Evolutionary conservation across 1,140 invertebrate genomes (phyloP).

Genomic region (Brachionus koreanus): DNA sequence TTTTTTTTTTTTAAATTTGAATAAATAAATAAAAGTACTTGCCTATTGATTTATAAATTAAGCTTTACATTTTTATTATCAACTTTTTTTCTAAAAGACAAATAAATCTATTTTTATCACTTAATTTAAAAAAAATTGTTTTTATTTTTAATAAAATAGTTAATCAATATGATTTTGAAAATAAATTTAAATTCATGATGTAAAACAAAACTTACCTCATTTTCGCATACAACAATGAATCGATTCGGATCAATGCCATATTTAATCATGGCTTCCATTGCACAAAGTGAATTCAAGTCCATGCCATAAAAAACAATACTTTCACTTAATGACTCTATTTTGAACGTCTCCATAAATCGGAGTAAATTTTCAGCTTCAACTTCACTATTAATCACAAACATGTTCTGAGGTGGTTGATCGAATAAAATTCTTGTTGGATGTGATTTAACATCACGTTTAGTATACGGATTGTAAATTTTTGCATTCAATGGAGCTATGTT

Average conservation of each 20-base stretch:
- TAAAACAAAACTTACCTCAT: background rate
- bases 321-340: background rate
- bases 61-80: too few relatives aligned
- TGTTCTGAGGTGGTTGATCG: conserved; percentile 51
- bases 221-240: background rate
- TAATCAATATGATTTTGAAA: background rate
- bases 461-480: conserved; percentile 46
- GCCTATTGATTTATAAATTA: too few relatives aligned
- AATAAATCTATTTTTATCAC: too few relatives aligned
- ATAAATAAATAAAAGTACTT: too few relatives aligned
- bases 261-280: conserved; percentile 5
- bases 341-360: conserved; percentile 50
- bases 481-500: conserved; percentile 50
- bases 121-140: too few relatives aligned
- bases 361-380: conserved; percentile 54
- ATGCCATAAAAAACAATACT: conserved; percentile 36
- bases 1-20: too few relatives aligned
- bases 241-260: background rate
- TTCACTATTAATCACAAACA: conserved; percentile 55
- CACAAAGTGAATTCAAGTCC: conserved; percentile 9
- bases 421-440: conserved; percentile 48
- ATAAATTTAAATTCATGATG: background rate
- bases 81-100: too few relatives aligned
- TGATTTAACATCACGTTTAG: conserved; percentile 47
- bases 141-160: too few relatives aligned